Base-by-base conservation (phyloP, 2,113 vertebrate genomes). In the Limanda limanda region DNA sequence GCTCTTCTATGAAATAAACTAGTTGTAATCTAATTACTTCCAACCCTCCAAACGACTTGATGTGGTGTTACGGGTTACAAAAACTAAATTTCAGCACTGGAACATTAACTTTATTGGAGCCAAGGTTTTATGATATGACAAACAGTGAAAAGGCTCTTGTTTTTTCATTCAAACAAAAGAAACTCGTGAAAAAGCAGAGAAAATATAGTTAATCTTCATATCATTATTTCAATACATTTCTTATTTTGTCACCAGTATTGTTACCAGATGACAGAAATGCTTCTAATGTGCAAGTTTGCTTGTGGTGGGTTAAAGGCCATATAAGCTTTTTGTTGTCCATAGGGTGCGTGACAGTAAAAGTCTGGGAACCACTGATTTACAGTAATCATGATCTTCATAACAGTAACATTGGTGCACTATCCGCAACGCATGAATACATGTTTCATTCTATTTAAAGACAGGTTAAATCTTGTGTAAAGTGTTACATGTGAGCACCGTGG, bases 361-460 rank as follows among this genome's bases (percentile, higher is more conserved):
- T 83, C 67, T 73, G 74, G 67, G 73, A 80, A 78, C 59, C 61
- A 58, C 56, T 68, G 54, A 68, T 68, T 66, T 74, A 77, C 62
- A 81, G 25, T 52, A 75, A 74, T 35, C 76, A 77, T 66, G 45
- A 76, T 57, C 12, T 70, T 35, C 6, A 58, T 76, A 52, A 78
- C 76, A 81, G 61, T 51, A 81, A 85, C 55, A 47, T 54, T 58
- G 47, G 64, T 78, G n/a, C 13, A 51, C 48, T 24, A 37, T 55
- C 15, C 31, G 61, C 35, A 67, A 83, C 58, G 55, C 48, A 88
- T 75, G 81, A 82, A 78, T 55, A 62, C 13, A 23, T 4, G 4
- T 71, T 56, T 81, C 1, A 69, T 51, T 71, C 20, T 52, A n/a
- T 27, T 48, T 65, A 74, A 69, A 61, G 40, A 81, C 61, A 62